Evolutionary conservation across 2,888 invertebrate genomes (phyloP).

Genomic region (Drosophila cognata): DNA sequence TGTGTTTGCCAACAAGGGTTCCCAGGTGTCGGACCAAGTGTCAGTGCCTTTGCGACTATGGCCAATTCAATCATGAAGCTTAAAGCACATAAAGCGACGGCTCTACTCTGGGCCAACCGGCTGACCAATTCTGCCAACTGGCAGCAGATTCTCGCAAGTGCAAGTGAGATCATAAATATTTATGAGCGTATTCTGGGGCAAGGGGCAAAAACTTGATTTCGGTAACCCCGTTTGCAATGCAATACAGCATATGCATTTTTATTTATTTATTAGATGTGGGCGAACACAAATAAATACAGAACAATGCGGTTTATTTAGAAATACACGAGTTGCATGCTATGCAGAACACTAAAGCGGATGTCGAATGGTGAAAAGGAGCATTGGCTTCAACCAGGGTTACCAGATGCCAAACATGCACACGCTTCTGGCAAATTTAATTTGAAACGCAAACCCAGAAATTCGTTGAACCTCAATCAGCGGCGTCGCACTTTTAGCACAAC

Average conservation of each 20-base stretch:
- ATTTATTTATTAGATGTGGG: constrained; percentile 64
- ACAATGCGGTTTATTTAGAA: constrained; percentile 56
- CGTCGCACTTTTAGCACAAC: constrained; percentile 15
- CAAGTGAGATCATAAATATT: constrained; percentile 50
- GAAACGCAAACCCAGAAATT: constrained; percentile 63
- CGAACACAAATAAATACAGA: constrained; percentile 40
- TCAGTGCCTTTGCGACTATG: constrained; percentile 20
- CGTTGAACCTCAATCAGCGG: constrained; percentile 67
- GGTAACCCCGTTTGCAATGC: constrained; percentile 13
- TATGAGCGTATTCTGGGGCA: constrained; percentile 33
- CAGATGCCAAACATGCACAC: constrained; percentile 7
- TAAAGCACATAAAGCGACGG: constrained; percentile 31
- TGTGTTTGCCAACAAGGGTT: constrained; percentile 6
- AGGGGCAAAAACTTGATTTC: constrained; percentile 1
- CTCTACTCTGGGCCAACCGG: constrained; percentile 4
- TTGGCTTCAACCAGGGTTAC: neutral
- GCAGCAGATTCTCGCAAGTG: constrained; percentile 22
- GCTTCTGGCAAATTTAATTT: constrained; percentile 73
- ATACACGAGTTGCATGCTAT: constrained; percentile 10
- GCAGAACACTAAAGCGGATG: neutral
- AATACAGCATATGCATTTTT: constrained; percentile 45
- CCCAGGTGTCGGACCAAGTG: constrained; percentile 11
- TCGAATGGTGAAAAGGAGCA: constrained; percentile 1
- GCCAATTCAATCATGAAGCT: constrained; percentile 53
- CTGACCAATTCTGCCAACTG: constrained; percentile 13